Evolutionary conservation across 1,140 invertebrate genomes (phyloP).

Genomic region (Eulimnadia texana): DNA sequence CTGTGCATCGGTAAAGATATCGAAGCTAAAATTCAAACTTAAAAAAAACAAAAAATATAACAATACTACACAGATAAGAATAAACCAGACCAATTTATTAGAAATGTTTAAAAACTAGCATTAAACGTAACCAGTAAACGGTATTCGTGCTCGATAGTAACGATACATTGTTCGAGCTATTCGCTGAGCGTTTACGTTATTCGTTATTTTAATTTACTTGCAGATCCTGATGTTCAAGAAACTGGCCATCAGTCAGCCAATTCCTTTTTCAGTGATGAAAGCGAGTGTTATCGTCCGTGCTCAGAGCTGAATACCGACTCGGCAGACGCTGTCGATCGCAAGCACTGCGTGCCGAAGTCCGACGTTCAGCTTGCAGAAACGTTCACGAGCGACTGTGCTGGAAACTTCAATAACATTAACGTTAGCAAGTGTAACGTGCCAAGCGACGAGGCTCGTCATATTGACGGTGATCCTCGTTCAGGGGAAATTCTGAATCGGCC

Average conservation of each 20-base stretch:
- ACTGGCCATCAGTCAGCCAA: slow-evolving; percentile 10
- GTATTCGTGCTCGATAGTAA: no score
- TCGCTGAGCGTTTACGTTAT: no score
- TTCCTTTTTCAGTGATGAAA: slow-evolving; percentile 10
- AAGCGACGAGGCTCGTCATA: no score
- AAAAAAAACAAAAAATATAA: neutral
- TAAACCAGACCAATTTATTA: no score
- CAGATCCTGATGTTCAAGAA: slow-evolving; percentile 17
- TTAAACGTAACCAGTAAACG: no score
- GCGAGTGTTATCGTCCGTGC: slow-evolving; percentile 16
- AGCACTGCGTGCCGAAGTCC: slow-evolving; percentile 1
- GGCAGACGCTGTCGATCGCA: slow-evolving; percentile 9
- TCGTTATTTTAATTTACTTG: neutral
- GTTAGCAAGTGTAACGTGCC: no score
- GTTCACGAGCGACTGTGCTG: neutral
- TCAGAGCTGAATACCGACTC: slow-evolving; percentile 5
- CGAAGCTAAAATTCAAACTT: neutral
- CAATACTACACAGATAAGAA: neutral
- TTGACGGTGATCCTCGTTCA: no score
- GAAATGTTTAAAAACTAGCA: no score
- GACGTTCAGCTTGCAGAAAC: neutral
- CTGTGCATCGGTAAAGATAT: slow-evolving; percentile 55
- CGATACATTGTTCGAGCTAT: no score
- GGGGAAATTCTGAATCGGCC: neutral
- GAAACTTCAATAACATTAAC: neutral